These are phyloP conservation scores for Leuctra nigra DNA, from an alignment of 2,888 invertebrate genomes.

Conservation along the genomic window DNA sequence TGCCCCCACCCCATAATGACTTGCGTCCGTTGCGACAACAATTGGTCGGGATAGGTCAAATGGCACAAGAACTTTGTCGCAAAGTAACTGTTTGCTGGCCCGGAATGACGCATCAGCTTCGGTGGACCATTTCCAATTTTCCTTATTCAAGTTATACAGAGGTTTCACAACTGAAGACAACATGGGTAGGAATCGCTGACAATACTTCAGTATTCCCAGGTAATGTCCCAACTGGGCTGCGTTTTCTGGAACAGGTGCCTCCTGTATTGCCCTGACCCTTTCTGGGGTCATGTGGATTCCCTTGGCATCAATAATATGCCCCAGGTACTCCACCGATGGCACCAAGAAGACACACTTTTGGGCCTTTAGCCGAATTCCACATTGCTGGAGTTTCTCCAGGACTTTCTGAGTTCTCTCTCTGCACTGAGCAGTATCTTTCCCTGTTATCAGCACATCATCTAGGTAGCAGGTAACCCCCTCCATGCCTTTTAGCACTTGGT, in stretches of 20 bases:
- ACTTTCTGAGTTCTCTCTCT: constrained; percentile 24
- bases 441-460: constrained; percentile 31
- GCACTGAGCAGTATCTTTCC: constrained; percentile 24
- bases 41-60: neutral
- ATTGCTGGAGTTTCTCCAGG: constrained; percentile 27
- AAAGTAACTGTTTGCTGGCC: neutral
- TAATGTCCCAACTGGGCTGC: neutral
- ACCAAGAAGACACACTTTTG: constrained; percentile 31
- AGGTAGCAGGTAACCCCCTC: constrained; percentile 26
- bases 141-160: neutral
- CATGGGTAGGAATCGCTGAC: constrained; percentile 1
- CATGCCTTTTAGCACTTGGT: constrained; percentile 23
- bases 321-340: constrained; percentile 31
- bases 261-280: neutral
- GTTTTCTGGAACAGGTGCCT: constrained; percentile 1
- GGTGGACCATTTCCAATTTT: neutral
- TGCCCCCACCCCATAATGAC: neutral
- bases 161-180: neutral
- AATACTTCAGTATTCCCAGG: constrained; percentile 4
- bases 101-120: neutral
- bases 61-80: neutral
- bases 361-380: constrained; percentile 31
- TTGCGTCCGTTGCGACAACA: neutral
- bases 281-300: constrained; percentile 9
- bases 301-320: constrained; percentile 23